Conservation (phyloP, 1,140 invertebrate species). For the Oncopodura yosiiana region DNA sequence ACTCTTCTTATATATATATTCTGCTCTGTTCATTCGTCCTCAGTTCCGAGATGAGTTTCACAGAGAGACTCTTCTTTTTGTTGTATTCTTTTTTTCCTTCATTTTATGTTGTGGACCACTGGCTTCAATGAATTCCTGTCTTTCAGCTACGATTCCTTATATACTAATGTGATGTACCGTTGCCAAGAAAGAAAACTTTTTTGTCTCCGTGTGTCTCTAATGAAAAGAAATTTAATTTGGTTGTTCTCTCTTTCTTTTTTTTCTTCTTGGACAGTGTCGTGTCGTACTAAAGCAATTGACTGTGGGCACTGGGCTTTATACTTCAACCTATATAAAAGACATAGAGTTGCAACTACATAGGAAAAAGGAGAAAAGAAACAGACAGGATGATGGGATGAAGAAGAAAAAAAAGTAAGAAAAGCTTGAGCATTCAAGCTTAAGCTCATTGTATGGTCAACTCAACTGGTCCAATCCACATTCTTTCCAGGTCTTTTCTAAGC, state of each 20-base stretch:
- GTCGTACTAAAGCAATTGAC: conserved; percentile 11
- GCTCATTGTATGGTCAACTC: no score
- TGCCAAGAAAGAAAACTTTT: not conserved
- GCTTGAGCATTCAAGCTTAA: no score
- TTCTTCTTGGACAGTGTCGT: conserved; percentile 3
- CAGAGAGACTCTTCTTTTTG: not conserved
- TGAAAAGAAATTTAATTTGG: conserved; percentile 28
- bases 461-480: no score
- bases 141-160: not conserved
- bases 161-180: not conserved
- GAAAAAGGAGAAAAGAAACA: no score
- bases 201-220: conserved; percentile 10
- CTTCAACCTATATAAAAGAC: conserved; percentile 8
- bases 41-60: no score
- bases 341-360: no score
- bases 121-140: not conserved
- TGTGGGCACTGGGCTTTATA: conserved; percentile 6
- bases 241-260: conserved; percentile 6
- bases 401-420: no score
- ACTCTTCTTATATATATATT: no score
- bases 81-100: not conserved
- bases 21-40: no score
- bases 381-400: no score
- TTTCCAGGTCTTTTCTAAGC: no score
- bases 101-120: not conserved